Conservation (phyloP, 2,888 invertebrate genomes). For the Philereme vetulata region DNA sequence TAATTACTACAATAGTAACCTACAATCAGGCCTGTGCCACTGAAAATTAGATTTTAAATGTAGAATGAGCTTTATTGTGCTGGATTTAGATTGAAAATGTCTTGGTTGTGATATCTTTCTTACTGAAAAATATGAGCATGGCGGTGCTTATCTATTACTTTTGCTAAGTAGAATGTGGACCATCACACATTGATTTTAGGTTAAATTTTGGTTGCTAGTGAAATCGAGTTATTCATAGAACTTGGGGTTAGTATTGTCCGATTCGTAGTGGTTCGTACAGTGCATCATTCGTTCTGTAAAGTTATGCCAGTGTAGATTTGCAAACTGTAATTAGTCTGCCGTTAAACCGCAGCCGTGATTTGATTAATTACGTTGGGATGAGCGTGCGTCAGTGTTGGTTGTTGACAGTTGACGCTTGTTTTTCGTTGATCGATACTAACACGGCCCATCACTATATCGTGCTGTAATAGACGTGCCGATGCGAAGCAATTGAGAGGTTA, state of each 20-base stretch:
- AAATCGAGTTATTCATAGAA: too few species aligned
- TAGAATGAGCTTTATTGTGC: background rate
- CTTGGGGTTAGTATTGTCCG: too few species aligned
- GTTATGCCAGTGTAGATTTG: conserved; percentile 35
- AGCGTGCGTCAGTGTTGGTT: conserved; percentile 45
- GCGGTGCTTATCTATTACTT: too few species aligned
- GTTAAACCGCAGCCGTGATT: conserved; percentile 76
- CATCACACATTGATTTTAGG: too few species aligned
- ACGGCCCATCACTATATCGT: conserved; percentile 40
- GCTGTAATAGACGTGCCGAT: background rate
- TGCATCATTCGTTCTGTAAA: background rate
- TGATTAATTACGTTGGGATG: conserved; percentile 68
- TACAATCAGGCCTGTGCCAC: conserved; percentile 8
- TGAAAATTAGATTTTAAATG: background rate
- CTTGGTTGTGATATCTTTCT: too few species aligned
- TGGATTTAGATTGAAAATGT: too few species aligned
- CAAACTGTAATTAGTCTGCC: conserved; percentile 78
- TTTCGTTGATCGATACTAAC: conserved; percentile 56
- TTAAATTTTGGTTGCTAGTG: too few species aligned
- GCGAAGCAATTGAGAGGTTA: conserved; percentile 4
- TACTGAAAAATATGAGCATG: too few species aligned
- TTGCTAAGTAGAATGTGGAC: too few species aligned
- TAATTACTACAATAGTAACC: conserved; percentile 55
- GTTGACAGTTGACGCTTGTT: conserved; percentile 49
- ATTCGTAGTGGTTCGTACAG: too few species aligned